phyloP scores from a whole-genome alignment of 2,888 invertebrate genomes.

The Prosopocoilus inquinatus region DNA sequence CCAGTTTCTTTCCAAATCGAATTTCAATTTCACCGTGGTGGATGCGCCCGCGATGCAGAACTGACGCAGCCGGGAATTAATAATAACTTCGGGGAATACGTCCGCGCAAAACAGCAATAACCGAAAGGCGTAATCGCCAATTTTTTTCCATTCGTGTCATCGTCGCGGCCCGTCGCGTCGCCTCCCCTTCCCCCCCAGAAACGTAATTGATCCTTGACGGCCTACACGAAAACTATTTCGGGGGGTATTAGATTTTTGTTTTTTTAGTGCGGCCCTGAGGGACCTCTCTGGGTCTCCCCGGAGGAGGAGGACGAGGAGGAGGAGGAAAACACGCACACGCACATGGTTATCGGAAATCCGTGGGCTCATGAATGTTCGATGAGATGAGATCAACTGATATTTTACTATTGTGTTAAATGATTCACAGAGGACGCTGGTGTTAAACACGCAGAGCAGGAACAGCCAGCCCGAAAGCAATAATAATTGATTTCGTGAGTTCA shows the following conservation, averaged over 20 bases:
- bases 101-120: no score
- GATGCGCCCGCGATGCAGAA: conserved; percentile 15
- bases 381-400: no score
- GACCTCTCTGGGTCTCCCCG: neutral
- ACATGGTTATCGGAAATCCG: neutral
- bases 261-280: neutral
- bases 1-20: conserved; percentile 9
- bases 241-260: conserved; percentile 7
- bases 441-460: no score
- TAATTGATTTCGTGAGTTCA: no score
- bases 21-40: conserved; percentile 12
- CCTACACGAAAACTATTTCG: conserved; percentile 8
- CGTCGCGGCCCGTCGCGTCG: no score
- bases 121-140: no score
- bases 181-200: no score
- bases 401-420: no score
- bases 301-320: neutral
- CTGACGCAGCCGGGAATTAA: conserved; percentile 24
- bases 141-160: no score
- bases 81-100: conserved; percentile 25
- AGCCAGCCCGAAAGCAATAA: no score
- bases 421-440: no score
- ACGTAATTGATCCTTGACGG: neutral
- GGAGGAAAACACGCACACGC: conserved; percentile 4
- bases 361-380: neutral